Evolutionary conservation across 2,113 vertebrate genomes (phyloP).

Genomic region (Arenaria interpres): DNA sequence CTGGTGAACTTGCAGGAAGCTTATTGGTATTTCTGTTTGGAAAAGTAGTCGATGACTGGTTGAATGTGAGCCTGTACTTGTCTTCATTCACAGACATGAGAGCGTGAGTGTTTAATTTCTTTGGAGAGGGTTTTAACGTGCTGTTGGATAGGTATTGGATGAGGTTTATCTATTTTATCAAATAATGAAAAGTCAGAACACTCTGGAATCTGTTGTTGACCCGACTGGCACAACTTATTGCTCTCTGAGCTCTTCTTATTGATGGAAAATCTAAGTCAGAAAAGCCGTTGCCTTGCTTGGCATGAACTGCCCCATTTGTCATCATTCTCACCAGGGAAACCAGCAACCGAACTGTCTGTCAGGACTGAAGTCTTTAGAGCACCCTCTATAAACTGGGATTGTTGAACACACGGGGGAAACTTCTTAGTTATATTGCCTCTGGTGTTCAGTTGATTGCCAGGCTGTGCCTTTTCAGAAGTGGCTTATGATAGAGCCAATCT

Average conservation of each 20-base stretch:
- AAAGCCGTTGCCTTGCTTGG: background rate
- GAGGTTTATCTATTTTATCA: slow-evolving; percentile 23
- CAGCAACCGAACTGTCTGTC: background rate
- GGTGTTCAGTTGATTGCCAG: background rate
- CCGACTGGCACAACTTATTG: background rate
- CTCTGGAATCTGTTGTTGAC: slow-evolving; percentile 22
- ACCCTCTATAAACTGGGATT: background rate
- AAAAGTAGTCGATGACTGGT: background rate
- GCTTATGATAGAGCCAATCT: background rate
- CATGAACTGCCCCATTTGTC: background rate
- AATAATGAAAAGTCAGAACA: slow-evolving; percentile 17
- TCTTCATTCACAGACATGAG: background rate
- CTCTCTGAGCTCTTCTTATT: slow-evolving; percentile 13
- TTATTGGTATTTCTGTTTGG: background rate
- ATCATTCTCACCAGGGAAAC: background rate
- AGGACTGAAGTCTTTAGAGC: background rate
- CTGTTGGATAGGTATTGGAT: background rate
- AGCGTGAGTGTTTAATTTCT: background rate
- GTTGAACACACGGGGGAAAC: background rate
- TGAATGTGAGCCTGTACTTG: background rate
- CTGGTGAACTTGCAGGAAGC: background rate
- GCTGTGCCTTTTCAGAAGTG: background rate
- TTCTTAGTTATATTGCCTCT: background rate
- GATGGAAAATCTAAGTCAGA: slow-evolving; percentile 4
- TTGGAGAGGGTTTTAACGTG: background rate